phyloP scores from a whole-genome alignment of 92 coral and sea anemone genomes.

The Meandrina meandrites region DNA sequence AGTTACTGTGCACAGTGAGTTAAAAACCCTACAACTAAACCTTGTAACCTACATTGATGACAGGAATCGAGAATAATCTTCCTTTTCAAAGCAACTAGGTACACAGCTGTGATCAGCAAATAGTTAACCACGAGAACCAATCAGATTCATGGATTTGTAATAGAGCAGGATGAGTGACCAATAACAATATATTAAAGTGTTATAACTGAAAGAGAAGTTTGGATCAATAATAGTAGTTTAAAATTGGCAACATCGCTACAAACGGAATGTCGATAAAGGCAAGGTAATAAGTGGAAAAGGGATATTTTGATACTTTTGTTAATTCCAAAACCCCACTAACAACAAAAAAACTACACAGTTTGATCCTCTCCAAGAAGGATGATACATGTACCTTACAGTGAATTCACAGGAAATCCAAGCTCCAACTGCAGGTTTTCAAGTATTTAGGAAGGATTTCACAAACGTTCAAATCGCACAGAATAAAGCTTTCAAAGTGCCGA shows the following conservation, averaged over 20 bases:
- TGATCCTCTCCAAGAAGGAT: background rate
- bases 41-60: no score
- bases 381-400: background rate
- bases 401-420: background rate
- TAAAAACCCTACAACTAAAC: no score
- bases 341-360: background rate
- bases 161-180: background rate
- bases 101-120: background rate
- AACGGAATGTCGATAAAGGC: no score
- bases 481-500: background rate
- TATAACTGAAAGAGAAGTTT: no score
- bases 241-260: no score
- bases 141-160: background rate
- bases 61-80: no score
- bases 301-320: background rate
- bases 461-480: background rate
- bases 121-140: background rate
- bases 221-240: background rate
- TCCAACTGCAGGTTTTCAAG: background rate
- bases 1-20: no score
- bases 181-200: no score
- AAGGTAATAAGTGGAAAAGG: background rate
- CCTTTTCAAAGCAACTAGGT: no score
- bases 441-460: background rate
- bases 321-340: background rate